These are phyloP conservation scores for Dicaeum eximium DNA, from an alignment of 2,113 vertebrate species.

Conservation along the genomic window DNA sequence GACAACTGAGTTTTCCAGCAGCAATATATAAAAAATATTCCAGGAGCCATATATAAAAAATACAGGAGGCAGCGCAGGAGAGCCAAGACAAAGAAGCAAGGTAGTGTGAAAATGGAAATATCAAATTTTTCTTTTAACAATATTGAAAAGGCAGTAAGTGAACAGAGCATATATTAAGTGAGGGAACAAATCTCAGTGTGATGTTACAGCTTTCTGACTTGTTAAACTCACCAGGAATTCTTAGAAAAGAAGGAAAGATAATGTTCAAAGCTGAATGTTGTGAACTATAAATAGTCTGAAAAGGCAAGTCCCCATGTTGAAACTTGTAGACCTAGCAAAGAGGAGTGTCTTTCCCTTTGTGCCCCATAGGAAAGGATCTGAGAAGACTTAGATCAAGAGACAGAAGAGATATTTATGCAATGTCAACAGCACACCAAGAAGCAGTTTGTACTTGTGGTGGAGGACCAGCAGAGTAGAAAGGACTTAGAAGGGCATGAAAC, in stretches of 20 bases:
- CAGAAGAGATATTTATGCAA: background rate
- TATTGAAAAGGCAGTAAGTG: background rate
- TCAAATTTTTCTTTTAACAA: background rate
- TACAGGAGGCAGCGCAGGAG: fast-evolving
- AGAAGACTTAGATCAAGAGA: background rate
- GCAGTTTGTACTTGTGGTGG: background rate
- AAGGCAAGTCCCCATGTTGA: background rate
- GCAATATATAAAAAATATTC: background rate
- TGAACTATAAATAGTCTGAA: background rate
- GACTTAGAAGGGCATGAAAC: background rate
- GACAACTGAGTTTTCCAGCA: background rate
- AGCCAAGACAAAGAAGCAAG: background rate
- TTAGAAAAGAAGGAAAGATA: background rate
- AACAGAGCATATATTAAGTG: background rate
- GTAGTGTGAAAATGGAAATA: background rate
- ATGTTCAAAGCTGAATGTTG: background rate
- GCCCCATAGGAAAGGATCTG: background rate
- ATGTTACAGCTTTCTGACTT: background rate
- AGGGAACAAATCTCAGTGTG: background rate
- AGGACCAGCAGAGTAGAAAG: background rate
- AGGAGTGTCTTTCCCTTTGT: background rate
- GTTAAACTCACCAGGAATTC: background rate
- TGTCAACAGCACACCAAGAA: background rate
- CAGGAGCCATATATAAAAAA: background rate
- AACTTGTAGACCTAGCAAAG: background rate